Conservation (phyloP, 2,113 vertebrate genomes). For the Pionites leucogaster region DNA sequence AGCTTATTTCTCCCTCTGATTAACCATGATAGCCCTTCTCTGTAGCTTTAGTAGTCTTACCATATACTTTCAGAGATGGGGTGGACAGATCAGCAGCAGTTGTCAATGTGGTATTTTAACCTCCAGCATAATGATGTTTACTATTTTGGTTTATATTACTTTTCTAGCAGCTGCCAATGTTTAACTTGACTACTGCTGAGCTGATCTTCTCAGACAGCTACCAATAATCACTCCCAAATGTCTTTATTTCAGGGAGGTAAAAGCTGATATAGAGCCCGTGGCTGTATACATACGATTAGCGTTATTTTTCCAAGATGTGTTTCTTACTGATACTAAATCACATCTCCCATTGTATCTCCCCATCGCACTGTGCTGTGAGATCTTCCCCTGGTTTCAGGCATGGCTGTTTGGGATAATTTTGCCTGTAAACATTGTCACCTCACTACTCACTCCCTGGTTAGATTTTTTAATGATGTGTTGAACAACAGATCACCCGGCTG, state of each 20-base stretch:
- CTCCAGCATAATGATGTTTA: background rate
- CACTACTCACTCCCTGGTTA: background rate
- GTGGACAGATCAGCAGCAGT: background rate
- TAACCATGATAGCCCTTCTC: background rate
- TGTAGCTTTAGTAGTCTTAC: background rate
- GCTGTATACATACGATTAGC: background rate
- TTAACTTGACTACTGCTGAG: background rate
- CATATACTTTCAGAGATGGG: background rate
- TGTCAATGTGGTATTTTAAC: background rate
- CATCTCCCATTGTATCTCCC: background rate
- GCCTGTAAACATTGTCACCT: background rate
- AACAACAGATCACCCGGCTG: background rate
- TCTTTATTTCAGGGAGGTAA: background rate
- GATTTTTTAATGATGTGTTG: background rate
- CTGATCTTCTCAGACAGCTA: background rate
- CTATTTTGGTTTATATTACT: background rate
- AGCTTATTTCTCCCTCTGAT: background rate
- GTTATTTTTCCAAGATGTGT: background rate
- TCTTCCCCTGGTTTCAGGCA: background rate
- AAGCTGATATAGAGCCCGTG: background rate
- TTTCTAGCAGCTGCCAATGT: background rate
- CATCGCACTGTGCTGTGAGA: rapidly evolving
- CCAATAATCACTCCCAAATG: background rate
- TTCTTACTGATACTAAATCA: background rate
- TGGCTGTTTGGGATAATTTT: background rate